phyloP scores from a whole-genome alignment of 2,888 invertebrate species.

The Elmis aenea region DNA sequence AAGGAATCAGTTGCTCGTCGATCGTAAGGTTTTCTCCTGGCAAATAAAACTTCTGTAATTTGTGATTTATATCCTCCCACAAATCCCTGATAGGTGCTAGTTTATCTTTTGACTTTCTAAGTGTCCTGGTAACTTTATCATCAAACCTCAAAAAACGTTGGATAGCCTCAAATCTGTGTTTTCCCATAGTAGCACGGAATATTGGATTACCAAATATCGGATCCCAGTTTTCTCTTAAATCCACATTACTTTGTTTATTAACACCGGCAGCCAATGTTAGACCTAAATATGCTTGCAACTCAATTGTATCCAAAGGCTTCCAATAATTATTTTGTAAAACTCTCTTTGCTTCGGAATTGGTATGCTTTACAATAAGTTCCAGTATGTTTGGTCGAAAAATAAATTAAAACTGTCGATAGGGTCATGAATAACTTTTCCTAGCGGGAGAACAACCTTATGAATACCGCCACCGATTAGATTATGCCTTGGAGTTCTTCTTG shows the following conservation, averaged over 20 bases:
- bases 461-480: conserved; percentile 7
- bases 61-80: conserved; percentile 10
- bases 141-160: conserved; percentile 2
- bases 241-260: no score
- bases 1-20: conserved; percentile 14
- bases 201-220: conserved; percentile 6
- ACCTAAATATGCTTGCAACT: conserved; percentile 6
- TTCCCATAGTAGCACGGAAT: conserved; percentile 7
- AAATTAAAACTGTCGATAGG: neutral
- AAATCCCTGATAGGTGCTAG: no score
- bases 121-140: conserved; percentile 1
- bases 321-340: conserved; percentile 5
- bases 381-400: conserved; percentile 1
- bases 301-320: no score
- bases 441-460: conserved; percentile 8
- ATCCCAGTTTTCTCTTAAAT: conserved; percentile 4
- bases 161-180: conserved; percentile 2
- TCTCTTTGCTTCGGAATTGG: conserved; percentile 5
- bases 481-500: conserved; percentile 2
- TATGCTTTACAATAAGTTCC: conserved; percentile 4
- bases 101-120: conserved; percentile 9
- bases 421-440: conserved; percentile 4
- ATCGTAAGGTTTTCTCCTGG: conserved; percentile 12
- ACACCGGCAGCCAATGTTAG: conserved; percentile 8
- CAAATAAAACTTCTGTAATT: conserved; percentile 10